Conservation (phyloP, 2,113 vertebrate genomes). For the Panurus biarmicus region DNA sequence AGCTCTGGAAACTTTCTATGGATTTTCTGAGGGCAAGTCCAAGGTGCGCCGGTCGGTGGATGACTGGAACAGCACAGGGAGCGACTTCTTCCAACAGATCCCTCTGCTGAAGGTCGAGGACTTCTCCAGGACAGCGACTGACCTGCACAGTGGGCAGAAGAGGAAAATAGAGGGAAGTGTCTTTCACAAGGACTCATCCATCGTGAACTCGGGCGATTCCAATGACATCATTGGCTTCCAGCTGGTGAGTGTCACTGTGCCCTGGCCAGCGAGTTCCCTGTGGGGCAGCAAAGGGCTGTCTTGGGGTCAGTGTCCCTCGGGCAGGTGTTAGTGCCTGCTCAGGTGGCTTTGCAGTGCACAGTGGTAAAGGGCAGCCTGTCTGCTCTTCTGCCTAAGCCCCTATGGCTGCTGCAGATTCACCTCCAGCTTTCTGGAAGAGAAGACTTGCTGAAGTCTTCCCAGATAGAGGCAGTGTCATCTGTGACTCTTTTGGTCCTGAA, state of each 20-base stretch:
- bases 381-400: neutral
- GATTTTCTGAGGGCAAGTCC: conserved; percentile 46
- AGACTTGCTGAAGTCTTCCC: neutral
- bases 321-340: neutral
- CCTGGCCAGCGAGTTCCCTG: neutral
- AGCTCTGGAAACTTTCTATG: conserved; percentile 66
- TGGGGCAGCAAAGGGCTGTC: neutral
- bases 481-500: neutral
- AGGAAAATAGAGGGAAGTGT: conserved; percentile 60
- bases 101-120: conserved; percentile 56
- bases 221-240: conserved; percentile 73
- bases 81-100: conserved; percentile 43
- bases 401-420: neutral
- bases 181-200: conserved; percentile 60
- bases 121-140: neutral
- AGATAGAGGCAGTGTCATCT: neutral
- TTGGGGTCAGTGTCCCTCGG: neutral
- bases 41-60: conserved; percentile 59
- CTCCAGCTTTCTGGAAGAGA: neutral
- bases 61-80: neutral
- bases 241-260: conserved; percentile 63
- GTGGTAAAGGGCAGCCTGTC: neutral
- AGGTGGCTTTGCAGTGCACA: neutral
- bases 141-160: conserved; percentile 60
- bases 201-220: conserved; percentile 58